Percentiles rank a stretch among this genome's conserved stretches.
Evolutionary conservation across 30 jellyfish, hydroid and myxozoan species (phyloP).

Genomic region (Chrysaora quinquecirrha): DNA sequence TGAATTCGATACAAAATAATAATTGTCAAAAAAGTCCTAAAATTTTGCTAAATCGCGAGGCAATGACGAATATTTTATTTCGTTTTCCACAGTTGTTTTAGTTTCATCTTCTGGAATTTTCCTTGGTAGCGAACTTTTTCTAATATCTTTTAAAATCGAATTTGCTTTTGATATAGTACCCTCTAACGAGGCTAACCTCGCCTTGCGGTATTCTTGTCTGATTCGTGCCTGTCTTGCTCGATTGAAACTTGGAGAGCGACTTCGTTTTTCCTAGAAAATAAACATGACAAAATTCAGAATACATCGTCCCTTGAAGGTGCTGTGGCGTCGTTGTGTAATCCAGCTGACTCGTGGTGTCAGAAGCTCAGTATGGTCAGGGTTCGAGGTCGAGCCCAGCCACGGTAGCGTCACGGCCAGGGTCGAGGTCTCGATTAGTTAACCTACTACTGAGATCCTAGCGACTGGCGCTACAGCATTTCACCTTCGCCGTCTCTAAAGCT

Average conservation of each 20-base stretch:
- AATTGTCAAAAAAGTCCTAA: too few relatives aligned
- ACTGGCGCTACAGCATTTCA: too few relatives aligned
- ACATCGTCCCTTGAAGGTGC: too few relatives aligned
- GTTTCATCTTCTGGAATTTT: conserved; percentile 40
- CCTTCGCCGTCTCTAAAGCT: too few relatives aligned
- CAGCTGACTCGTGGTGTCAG: too few relatives aligned
- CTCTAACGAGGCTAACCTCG: conserved; percentile 77
- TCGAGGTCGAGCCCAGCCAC: too few relatives aligned
- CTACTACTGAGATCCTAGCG: too few relatives aligned
- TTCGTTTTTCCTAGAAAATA: conserved; percentile 3
- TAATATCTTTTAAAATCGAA: conserved; percentile 33
- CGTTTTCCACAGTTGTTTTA: neutral
- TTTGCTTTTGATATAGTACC: conserved; percentile 63
- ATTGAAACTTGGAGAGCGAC: conserved; percentile 33
- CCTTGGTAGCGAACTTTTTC: conserved; percentile 27
- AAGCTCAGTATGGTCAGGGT: too few relatives aligned
- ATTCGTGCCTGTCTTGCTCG: conserved; percentile 72
- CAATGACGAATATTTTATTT: neutral
- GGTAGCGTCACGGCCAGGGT: too few relatives aligned
- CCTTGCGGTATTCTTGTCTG: conserved; percentile 74
- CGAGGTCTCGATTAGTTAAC: too few relatives aligned
- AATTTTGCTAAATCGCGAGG: neutral
- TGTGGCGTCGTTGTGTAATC: too few relatives aligned
- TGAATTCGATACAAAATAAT: too few relatives aligned
- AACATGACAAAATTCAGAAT: neutral